These are phyloP conservation scores for Notarius quadriscutis DNA, from an alignment of 2,113 vertebrate genomes.

Conservation along the genomic window DNA sequence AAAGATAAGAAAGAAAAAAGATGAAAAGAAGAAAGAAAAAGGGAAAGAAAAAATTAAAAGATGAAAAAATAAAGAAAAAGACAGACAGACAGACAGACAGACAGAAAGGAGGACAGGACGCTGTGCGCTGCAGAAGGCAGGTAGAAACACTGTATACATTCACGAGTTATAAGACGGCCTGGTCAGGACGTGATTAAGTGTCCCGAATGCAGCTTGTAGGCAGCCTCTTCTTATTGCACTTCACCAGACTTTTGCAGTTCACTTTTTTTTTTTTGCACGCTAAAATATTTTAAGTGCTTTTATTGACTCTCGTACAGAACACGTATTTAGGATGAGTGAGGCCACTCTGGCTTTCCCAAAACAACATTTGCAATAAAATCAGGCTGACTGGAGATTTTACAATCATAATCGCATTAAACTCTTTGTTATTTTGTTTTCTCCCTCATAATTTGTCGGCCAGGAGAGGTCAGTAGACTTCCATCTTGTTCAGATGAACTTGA, in stretches of 20 bases:
- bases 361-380: slow-evolving; percentile 3
- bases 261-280: background rate
- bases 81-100: background rate
- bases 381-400: slow-evolving; percentile 8
- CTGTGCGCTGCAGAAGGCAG: slow-evolving; percentile 60
- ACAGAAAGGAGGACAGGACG: background rate
- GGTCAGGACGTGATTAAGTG: slow-evolving; percentile 57
- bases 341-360: slow-evolving; percentile 6
- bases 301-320: slow-evolving; percentile 7
- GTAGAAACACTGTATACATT: slow-evolving; percentile 73
- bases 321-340: background rate
- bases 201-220: slow-evolving; percentile 1
- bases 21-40: background rate
- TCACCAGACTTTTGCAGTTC: slow-evolving; percentile 28
- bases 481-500: background rate
- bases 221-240: slow-evolving; percentile 25
- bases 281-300: slow-evolving; percentile 21
- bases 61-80: background rate
- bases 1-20: background rate
- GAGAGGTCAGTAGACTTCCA: background rate
- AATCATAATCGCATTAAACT: background rate
- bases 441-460: background rate
- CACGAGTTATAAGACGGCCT: slow-evolving; percentile 67
- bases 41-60: background rate
- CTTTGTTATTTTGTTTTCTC: background rate